These are phyloP conservation scores for Lasioglossum figueresi DNA, from an alignment of 2,888 invertebrate genomes.

Conservation along the genomic window DNA sequence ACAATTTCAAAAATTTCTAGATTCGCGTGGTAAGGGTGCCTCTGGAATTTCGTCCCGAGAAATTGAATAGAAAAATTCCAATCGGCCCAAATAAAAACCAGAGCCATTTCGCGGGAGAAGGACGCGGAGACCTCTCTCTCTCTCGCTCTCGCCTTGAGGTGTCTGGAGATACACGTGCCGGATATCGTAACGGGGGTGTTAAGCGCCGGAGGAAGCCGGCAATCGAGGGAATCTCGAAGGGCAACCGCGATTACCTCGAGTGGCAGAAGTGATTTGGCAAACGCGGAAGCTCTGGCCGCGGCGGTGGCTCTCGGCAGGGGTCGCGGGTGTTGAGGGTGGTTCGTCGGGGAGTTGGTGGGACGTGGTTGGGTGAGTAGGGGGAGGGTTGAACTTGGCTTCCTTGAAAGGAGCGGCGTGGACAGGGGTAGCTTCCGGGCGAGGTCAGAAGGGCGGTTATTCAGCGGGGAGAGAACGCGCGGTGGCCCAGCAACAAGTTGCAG, in stretches of 20 bases:
- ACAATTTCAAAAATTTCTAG: too few species aligned
- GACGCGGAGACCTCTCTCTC: not conserved
- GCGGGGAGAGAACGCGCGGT: conserved; percentile 62
- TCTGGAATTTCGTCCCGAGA: not conserved
- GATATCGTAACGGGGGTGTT: conserved; percentile 4
- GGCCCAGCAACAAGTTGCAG: conserved; percentile 81
- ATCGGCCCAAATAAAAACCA: not conserved
- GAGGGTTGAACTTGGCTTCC: conserved; percentile 52
- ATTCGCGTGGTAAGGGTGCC: too few species aligned
- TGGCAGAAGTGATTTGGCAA: conserved; percentile 61
- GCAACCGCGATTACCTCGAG: conserved; percentile 58
- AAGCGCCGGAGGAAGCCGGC: conserved; percentile 24
- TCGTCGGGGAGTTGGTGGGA: not conserved
- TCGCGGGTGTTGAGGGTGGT: not conserved
- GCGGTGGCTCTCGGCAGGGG: conserved; percentile 3
- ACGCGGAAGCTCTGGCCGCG: conserved; percentile 51
- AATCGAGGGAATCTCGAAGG: conserved; percentile 47
- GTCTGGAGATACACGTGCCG: not conserved
- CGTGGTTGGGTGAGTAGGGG: not conserved
- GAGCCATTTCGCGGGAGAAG: not conserved
- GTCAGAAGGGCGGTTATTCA: conserved; percentile 70
- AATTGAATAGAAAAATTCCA: not conserved
- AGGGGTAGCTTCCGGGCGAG: conserved; percentile 60
- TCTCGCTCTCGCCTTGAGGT: not conserved
- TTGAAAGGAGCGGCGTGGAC: conserved; percentile 59